Evolutionary conservation across 64 coral and sea anemone species (phyloP).

Genomic region (Montipora foliosa): DNA sequence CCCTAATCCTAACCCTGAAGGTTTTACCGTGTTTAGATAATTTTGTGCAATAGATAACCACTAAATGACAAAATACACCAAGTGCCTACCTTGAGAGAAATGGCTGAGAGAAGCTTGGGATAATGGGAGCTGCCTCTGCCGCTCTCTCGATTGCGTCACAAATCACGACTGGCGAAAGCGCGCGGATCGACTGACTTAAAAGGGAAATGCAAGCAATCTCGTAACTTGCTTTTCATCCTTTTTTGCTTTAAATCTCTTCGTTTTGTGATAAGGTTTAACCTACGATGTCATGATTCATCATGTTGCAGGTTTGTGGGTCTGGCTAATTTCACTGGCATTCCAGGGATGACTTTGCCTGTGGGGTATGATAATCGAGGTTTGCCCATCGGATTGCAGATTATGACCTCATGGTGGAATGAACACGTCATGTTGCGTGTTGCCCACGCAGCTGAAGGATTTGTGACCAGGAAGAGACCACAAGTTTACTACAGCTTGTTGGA

Average conservation of each 20-base stretch:
- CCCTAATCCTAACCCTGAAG: too few relatives aligned
- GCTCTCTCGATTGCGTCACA: too few relatives aligned
- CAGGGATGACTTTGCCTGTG: constrained; percentile 87
- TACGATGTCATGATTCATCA: not conserved
- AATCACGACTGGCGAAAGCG: too few relatives aligned
- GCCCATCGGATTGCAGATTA: constrained; percentile 91
- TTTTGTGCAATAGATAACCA: too few relatives aligned
- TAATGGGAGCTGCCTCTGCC: too few relatives aligned
- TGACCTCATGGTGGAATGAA: constrained; percentile 97
- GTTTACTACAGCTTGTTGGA: constrained; percentile 75
- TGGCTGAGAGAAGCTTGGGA: too few relatives aligned
- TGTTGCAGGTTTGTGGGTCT: constrained; percentile 72
- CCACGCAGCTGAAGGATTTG: constrained; percentile 70
- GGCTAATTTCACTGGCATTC: constrained; percentile 89
- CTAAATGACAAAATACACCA: too few relatives aligned
- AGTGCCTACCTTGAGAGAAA: too few relatives aligned
- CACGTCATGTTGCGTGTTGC: constrained; percentile 93
- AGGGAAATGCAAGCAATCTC: too few relatives aligned
- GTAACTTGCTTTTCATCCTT: too few relatives aligned
- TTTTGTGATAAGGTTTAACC: not conserved
- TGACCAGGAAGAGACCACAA: constrained; percentile 65
- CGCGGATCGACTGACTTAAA: too few relatives aligned
- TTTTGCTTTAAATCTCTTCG: not conserved
- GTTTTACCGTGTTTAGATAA: too few relatives aligned
- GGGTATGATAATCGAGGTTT: constrained; percentile 88